phyloP scores from a whole-genome alignment of 92 coral and sea anemone genomes.

The Palythoa heliodiscus region DNA sequence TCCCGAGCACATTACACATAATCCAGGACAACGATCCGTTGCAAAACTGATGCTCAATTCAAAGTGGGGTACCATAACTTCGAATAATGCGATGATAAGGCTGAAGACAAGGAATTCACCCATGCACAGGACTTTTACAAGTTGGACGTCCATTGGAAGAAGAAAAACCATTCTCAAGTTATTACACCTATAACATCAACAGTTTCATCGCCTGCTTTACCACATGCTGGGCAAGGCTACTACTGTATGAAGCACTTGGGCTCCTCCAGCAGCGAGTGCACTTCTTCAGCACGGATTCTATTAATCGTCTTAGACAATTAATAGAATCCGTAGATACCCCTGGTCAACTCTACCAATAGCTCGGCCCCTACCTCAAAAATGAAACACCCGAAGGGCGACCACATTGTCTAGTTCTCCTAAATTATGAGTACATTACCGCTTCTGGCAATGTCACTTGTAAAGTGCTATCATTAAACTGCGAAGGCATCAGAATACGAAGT shows the following conservation, averaged over 20 bases:
- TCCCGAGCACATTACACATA: not conserved
- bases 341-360: not conserved
- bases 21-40: not conserved
- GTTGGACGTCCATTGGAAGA: not conserved
- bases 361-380: not conserved
- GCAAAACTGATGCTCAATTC: conserved; percentile 3
- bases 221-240: too few relatives aligned
- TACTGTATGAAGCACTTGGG: too few relatives aligned
- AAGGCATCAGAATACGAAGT: too few relatives aligned
- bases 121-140: not conserved
- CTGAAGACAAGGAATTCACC: not conserved
- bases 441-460: not conserved
- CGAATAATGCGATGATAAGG: too few relatives aligned
- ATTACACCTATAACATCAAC: not conserved
- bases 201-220: too few relatives aligned
- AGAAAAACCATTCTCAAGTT: not conserved
- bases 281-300: not conserved
- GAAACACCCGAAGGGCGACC: not conserved
- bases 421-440: not conserved
- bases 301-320: not conserved
- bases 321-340: not conserved
- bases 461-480: not conserved
- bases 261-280: not conserved
- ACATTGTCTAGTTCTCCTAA: too few relatives aligned
- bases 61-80: not conserved